Evolutionary conservation across 2,113 vertebrate species (phyloP), one percentile per base, ranked within the genome.

Genomic region (Pelecanoides urinatrix): DNA sequence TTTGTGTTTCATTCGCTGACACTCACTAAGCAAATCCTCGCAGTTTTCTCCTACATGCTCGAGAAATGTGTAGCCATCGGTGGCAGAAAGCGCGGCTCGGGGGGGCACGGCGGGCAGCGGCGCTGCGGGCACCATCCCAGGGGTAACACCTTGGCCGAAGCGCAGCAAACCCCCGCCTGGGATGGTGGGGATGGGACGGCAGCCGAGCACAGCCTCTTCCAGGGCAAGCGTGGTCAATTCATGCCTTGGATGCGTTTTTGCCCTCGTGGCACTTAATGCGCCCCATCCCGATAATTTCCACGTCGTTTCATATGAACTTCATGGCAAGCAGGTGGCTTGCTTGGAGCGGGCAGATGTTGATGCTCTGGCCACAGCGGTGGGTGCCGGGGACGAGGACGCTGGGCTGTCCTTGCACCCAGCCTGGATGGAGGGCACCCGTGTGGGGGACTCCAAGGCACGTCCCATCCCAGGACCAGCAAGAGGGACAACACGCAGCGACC

Each of bases 1-100:
- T 96, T 95, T 94, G 90, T 95, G 62, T 89, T 96, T 82, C 97
- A 75, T 71, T 92, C 59, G 77, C 95, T 84, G 90, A 91, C 91
- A 90, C 94, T 97, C 96, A 58, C 95, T 82, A 78, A 95, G 86
- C 95, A 94, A 92, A 96, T 94, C 94, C 94, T 77, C 2, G 2
- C 81, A 73, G 94, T 86, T 96, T 72, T 90, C 92, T 96, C 94
- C 96, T 92, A 92, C 91, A 42, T 25, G 34, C 72, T 56, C 0
- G 0, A 56, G 73, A 96, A 94, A 74, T 15, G 6, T 29, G 89
- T 86, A 82, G 66, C 62, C 86, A 56, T 45, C 1, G 2, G 88
- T 19, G 73, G 74, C 71, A 94, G 20, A 74, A 72, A 80, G 62
- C 11, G 17, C 88, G 67, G 90, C 42, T 19, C 90, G 1, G 3